phyloP scores from a whole-genome alignment of 2,888 invertebrate genomes.

The Lamproptera curius region DNA sequence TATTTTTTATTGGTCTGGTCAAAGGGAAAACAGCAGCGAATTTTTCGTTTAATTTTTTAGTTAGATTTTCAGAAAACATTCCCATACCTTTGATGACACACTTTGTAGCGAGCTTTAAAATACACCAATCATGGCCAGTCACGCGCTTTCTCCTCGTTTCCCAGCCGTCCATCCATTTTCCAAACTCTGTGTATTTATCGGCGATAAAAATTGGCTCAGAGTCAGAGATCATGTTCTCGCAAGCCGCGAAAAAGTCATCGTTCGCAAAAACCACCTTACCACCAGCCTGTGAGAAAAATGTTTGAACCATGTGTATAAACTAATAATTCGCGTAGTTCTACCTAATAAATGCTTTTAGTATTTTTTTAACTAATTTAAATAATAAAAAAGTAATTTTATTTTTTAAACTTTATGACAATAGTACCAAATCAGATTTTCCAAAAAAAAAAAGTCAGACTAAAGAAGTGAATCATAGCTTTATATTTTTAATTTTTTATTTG shows the following conservation, averaged over 20 bases:
- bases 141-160: conserved; percentile 80
- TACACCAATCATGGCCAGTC: conserved; percentile 81
- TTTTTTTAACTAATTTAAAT: not conserved
- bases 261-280: conserved; percentile 79
- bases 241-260: conserved; percentile 81
- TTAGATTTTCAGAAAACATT: no score
- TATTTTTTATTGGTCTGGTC: no score
- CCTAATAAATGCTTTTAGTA: not conserved
- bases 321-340: no score
- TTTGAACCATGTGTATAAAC: not conserved
- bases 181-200: conserved; percentile 78
- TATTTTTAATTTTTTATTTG: no score
- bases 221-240: conserved; percentile 77
- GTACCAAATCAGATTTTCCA: not conserved
- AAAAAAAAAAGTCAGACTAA: not conserved
- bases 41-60: no score
- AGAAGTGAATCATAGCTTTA: not conserved
- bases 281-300: conserved; percentile 63
- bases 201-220: conserved; percentile 75
- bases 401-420: not conserved
- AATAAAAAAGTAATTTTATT: not conserved
- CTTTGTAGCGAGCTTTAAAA: conserved; percentile 75
- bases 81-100: conserved; percentile 71
- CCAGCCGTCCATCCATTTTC: conserved; percentile 86
- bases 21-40: no score